These are phyloP conservation scores for Rhopalosiphum padi DNA, from an alignment of 1,140 invertebrate species.

Conservation along the genomic window DNA sequence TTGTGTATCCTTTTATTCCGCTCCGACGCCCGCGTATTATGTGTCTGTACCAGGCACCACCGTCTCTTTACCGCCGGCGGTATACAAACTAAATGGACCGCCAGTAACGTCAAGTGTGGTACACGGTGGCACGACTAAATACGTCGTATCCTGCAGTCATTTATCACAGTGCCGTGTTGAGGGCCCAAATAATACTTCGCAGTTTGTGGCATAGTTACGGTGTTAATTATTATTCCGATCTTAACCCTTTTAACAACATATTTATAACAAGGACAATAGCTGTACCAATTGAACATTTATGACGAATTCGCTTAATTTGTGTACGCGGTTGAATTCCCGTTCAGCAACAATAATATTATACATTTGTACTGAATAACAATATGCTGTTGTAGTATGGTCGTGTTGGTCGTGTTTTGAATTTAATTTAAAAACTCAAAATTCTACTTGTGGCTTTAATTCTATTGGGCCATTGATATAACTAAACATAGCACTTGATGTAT, in stretches of 20 bases:
- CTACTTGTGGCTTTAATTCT: not conserved
- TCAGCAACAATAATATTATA: not conserved
- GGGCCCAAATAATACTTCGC: not conserved
- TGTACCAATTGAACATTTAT: not conserved
- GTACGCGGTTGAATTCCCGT: not conserved
- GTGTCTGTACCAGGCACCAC: constrained; percentile 2
- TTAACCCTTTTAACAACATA: constrained; percentile 16
- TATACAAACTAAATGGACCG: not conserved
- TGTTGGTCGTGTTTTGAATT: constrained; percentile 3
- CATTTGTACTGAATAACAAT: not conserved
- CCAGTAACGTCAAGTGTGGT: not conserved
- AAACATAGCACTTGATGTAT: not conserved
- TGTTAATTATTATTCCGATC: constrained; percentile 8
- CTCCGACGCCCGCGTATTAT: not conserved
- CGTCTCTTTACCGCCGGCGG: not conserved
- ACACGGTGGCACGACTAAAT: not conserved
- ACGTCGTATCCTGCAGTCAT: not conserved
- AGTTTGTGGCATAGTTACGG: not conserved
- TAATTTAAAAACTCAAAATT: not conserved
- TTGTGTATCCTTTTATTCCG: not conserved
- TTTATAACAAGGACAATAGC: constrained; percentile 1
- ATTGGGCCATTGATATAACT: not conserved
- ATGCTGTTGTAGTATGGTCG: not conserved
- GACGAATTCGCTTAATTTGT: not conserved
- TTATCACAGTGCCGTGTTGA: not conserved